Evolutionary conservation across 2,888 invertebrate species (phyloP).

Genomic region (Lamproptera curius): DNA sequence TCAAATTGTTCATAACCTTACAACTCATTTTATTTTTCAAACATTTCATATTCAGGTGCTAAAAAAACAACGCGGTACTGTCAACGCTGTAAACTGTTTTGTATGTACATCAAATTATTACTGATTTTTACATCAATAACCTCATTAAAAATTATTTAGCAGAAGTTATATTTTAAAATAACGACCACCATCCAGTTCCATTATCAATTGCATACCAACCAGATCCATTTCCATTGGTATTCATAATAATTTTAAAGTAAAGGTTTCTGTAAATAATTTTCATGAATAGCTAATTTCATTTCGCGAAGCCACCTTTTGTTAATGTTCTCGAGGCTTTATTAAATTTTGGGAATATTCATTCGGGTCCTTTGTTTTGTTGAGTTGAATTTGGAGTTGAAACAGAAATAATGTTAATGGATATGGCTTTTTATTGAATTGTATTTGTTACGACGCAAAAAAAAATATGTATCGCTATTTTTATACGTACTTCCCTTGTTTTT

Average conservation of each 20-base stretch:
- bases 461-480: background rate
- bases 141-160: too few species aligned
- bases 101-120: too few species aligned
- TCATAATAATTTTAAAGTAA: conserved; percentile 15
- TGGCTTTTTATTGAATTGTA: background rate
- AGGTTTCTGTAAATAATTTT: conserved; percentile 18
- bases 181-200: background rate
- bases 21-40: too few species aligned
- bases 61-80: too few species aligned
- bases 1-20: too few species aligned
- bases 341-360: conserved; percentile 17
- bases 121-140: too few species aligned
- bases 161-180: too few species aligned
- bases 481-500: background rate
- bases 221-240: conserved; percentile 15
- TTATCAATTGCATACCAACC: background rate
- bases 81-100: too few species aligned
- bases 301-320: conserved; percentile 19
- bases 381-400: conserved; percentile 1
- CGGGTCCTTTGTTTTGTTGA: conserved; percentile 1
- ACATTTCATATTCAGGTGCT: too few species aligned
- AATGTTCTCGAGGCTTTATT: conserved; percentile 16
- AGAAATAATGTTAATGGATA: conserved; percentile 9
- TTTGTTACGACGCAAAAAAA: background rate
- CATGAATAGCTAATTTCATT: conserved; percentile 22